Evolutionary conservation across 23 tunicate genomes (phyloP).

Genomic region (Oikopleura dioica): DNA sequence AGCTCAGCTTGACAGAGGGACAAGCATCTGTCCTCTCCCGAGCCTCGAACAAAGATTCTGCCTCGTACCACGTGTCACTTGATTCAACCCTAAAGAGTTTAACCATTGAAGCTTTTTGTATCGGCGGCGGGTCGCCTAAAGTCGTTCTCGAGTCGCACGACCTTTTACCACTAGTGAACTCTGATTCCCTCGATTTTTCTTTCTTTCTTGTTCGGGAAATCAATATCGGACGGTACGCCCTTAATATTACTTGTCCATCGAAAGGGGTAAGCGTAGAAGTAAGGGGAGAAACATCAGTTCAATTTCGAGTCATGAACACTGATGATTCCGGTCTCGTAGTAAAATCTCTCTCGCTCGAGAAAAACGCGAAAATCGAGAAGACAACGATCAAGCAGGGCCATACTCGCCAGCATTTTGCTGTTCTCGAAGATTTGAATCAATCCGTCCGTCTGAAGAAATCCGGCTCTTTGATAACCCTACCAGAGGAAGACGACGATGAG

Average conservation of each 20-base stretch:
- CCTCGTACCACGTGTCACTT: neutral
- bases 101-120: neutral
- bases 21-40: neutral
- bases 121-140: neutral
- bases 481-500: too few relatives aligned
- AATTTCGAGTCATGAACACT: neutral
- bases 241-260: neutral
- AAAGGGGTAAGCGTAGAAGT: neutral
- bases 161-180: neutral
- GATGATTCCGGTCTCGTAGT: constrained; percentile 1
- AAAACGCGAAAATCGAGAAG: neutral
- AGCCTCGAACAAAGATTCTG: neutral
- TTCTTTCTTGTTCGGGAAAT: neutral
- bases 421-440: neutral
- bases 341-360: neutral
- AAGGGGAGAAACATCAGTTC: neutral
- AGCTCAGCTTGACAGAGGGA: neutral
- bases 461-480: neutral
- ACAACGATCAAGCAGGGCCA: neutral
- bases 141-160: neutral
- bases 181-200: neutral
- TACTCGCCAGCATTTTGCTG: neutral
- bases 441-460: neutral
- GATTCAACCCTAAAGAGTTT: neutral
- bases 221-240: neutral